phyloP scores from a whole-genome alignment of 2,888 invertebrate genomes.

The Deilephila elpenor region DNA sequence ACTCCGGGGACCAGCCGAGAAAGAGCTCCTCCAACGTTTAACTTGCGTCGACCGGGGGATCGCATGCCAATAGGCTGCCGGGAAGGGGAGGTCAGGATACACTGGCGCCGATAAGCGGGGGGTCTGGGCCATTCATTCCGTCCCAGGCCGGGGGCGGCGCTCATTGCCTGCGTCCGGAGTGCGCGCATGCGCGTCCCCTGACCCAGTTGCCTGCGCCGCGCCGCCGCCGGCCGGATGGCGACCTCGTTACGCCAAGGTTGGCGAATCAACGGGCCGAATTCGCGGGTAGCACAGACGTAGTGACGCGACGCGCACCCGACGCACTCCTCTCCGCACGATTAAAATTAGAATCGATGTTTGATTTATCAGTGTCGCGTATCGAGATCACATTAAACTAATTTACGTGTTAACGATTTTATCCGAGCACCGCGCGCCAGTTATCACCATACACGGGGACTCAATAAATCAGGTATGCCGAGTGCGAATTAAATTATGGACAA shows the following conservation, averaged over 20 bases:
- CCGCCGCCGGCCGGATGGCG: constrained; percentile 64
- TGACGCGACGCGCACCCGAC: constrained; percentile 66
- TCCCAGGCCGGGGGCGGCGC: constrained; percentile 77
- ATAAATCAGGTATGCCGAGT: constrained; percentile 25
- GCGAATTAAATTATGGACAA: constrained; percentile 26
- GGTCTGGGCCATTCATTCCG: constrained; percentile 74
- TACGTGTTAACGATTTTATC: constrained; percentile 13
- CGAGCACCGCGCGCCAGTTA: neutral
- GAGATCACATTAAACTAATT: constrained; percentile 16
- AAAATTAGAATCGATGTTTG: constrained; percentile 51
- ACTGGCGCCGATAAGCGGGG: constrained; percentile 60
- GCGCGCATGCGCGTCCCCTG: constrained; percentile 80
- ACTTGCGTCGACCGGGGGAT: constrained; percentile 45
- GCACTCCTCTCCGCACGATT: constrained; percentile 53
- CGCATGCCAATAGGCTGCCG: constrained; percentile 51
- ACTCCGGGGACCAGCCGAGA: constrained; percentile 50
- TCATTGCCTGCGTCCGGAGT: constrained; percentile 79
- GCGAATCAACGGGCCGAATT: constrained; percentile 74
- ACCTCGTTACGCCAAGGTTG: constrained; percentile 78
- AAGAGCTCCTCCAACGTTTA: constrained; percentile 54
- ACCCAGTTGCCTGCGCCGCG: constrained; percentile 72
- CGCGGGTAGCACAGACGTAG: constrained; percentile 70
- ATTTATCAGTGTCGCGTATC: constrained; percentile 38
- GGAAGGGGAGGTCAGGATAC: constrained; percentile 69
- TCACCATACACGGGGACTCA: constrained; percentile 13